Evolutionary conservation across 2,888 invertebrate species (phyloP), one percentile per base, ranked within the genome.

Genomic region (Drosophila fungiperda): DNA sequence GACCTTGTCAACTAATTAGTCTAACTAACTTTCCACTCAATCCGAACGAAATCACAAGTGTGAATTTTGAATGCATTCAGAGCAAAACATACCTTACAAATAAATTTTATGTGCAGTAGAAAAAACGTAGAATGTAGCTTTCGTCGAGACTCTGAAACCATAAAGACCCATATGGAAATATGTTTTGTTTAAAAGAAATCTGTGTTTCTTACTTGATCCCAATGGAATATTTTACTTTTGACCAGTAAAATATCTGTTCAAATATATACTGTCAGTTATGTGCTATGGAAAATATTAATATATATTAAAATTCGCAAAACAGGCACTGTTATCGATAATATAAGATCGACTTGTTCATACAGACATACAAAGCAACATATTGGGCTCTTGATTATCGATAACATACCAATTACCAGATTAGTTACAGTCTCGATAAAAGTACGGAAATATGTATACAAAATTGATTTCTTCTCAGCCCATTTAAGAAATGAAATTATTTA

Each of bases 1-100:
- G 35, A 35, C 35, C 62, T 55, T 17, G 7, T 26, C 58, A 61
- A 61, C 71, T 76, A 80, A 76, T 75, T 76, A 80, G 69, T 78
- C 60, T 35, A 55, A 59, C 36, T 17, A 45, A 40, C 15, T 23
- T 11, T 48, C 36, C 78, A 57, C 48, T 42, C 42, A 64, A 54
- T 38, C 50, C 15, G 17, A 62, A 53, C 45, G 5, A 59, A 62
- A 62, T 40, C 49, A 73, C 36, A 78, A 38, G 79, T 74, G 68
- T 67, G 62, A 74, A 71, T 38, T 36, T 42, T 57, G 40, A 36
- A 48, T 52, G 35, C 33, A 42, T 52, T 1, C 7, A 12, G 1
- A 38, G 15, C 3, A 35, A 5, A 49, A 36, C 58, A 50, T 63
- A 45, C 55, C 58, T 53, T 20, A 6, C 8, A 42, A 20, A 33